phyloP scores from a whole-genome alignment of 2,113 vertebrate species.

The Pedetes capensis region DNA sequence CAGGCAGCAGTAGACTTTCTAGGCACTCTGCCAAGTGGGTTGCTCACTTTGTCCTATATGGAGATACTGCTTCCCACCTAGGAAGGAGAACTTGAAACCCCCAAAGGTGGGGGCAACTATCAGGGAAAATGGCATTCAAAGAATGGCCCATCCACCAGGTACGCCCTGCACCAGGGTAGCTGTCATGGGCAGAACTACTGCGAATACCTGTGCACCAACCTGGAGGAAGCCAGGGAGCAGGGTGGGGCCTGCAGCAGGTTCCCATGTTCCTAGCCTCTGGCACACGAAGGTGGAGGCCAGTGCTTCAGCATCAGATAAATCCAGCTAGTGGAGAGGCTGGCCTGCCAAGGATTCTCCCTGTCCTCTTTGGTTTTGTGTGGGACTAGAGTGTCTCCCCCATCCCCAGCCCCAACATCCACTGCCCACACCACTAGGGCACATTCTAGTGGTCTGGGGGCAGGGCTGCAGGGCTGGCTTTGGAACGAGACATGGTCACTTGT shows the following conservation, averaged over 20 bases:
- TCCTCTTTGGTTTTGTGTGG: no score
- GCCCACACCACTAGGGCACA: neutral
- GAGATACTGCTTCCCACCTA: neutral
- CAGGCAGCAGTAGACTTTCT: no score
- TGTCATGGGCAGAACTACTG: fast-evolving
- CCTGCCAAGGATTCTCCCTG: fast-evolving
- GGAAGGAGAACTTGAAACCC: neutral
- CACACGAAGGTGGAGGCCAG: no score
- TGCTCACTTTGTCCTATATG: neutral
- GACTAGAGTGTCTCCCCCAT: no score
- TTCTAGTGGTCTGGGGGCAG: no score
- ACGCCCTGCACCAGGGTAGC: neutral
- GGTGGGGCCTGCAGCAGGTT: fast-evolving
- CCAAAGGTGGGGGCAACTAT: conserved; percentile 21
- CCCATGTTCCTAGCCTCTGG: no score
- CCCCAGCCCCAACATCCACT: neutral
- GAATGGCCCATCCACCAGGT: fast-evolving
- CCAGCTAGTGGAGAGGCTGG: neutral
- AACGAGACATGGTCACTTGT: neutral
- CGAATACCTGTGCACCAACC: fast-evolving
- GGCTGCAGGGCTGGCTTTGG: neutral
- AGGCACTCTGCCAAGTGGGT: neutral
- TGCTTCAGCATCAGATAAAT: no score
- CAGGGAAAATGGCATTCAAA: neutral
- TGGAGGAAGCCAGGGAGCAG: neutral